Conservation (phyloP, 2,888 invertebrate species). For the Adineta ricciae region DNA sequence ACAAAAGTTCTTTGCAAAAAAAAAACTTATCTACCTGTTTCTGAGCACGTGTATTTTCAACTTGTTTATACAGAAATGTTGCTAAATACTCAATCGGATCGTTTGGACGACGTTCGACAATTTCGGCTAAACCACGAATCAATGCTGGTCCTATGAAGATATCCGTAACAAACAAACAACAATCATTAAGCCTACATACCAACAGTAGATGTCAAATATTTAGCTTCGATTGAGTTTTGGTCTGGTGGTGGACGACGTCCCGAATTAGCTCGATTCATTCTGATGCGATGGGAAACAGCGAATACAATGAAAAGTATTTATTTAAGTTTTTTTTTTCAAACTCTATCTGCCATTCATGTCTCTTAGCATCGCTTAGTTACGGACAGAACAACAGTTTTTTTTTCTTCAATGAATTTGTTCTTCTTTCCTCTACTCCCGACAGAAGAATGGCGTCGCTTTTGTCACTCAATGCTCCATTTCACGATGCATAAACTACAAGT, state of each 20-base stretch:
- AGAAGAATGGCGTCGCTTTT: neutral
- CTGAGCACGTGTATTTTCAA: neutral
- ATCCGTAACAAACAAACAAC: neutral
- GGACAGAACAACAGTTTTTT: neutral
- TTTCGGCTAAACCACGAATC: conserved; percentile 28
- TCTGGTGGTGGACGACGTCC: neutral
- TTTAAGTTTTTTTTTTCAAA: neutral
- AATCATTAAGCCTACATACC: neutral
- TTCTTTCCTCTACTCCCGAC: neutral
- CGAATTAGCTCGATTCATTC: neutral
- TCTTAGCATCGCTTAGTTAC: conserved; percentile 11
- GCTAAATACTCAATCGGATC: conserved; percentile 33
- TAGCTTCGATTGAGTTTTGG: neutral
- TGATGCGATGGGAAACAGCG: neutral
- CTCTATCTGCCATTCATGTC: neutral
- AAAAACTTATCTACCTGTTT: neutral
- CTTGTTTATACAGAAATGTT: conserved; percentile 25
- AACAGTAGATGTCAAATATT: neutral
- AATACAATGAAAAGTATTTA: neutral
- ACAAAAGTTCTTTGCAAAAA: neutral
- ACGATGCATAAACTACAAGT: too few species aligned
- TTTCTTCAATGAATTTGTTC: neutral
- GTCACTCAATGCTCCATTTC: neutral
- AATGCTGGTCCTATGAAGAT: conserved; percentile 20
- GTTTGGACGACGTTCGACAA: conserved; percentile 28